Evolutionary conservation across 2,113 vertebrate species (phyloP).

Genomic region (Mixornis gularis): DNA sequence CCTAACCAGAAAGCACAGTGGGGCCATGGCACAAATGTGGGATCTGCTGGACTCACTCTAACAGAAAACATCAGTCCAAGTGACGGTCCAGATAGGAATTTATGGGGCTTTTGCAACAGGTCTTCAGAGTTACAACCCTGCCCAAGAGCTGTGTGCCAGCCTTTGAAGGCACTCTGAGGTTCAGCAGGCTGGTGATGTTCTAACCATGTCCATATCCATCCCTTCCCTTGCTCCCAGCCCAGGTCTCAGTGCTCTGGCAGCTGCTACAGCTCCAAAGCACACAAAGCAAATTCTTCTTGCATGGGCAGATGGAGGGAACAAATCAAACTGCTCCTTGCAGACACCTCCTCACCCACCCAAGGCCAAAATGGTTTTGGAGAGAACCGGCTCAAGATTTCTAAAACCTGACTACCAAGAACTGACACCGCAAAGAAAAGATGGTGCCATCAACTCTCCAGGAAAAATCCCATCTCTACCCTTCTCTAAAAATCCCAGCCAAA

Average conservation of each 20-base stretch:
- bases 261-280: not conserved
- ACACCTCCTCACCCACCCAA: not conserved
- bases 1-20: not conserved
- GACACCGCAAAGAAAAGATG: not conserved
- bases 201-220: not conserved
- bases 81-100: not conserved
- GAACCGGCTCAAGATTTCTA: not conserved
- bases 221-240: not conserved
- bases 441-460: not conserved
- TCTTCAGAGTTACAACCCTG: not conserved
- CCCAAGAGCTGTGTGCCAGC: not conserved
- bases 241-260: not conserved
- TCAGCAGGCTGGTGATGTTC: not conserved
- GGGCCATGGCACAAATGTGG: not conserved
- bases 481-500: not conserved
- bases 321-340: not conserved
- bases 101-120: not conserved
- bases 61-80: not conserved
- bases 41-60: not conserved
- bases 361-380: not conserved
- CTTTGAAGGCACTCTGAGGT: not conserved
- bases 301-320: not conserved
- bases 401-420: not conserved
- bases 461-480: not conserved
- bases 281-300: not conserved